Conservation (phyloP, 1,140 invertebrate genomes). For the Olivierus martensii region DNA sequence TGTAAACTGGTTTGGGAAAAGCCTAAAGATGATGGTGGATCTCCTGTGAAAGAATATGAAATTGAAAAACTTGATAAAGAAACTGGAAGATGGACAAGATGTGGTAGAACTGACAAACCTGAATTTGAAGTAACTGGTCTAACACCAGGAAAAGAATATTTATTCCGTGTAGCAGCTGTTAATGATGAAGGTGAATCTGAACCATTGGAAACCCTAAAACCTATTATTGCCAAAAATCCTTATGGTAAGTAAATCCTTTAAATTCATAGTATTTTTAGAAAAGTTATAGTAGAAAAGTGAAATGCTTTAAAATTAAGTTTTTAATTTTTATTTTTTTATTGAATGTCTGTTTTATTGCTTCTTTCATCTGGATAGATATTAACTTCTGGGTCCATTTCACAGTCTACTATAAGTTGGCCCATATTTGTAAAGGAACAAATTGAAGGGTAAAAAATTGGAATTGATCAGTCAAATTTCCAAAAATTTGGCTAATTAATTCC, state of each 20-base stretch:
- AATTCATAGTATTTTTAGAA: no score
- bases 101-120: constrained; percentile 57
- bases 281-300: neutral
- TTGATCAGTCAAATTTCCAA: no score
- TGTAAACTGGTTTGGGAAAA: constrained; percentile 68
- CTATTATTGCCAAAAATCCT: constrained; percentile 78
- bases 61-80: constrained; percentile 92
- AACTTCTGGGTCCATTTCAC: no score
- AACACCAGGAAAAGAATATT: constrained; percentile 85
- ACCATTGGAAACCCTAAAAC: constrained; percentile 71
- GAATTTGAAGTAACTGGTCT: constrained; percentile 85
- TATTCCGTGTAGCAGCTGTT: constrained; percentile 90
- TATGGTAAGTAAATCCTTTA: constrained; percentile 74
- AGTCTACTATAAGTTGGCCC: no score
- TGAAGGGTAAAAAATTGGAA: no score
- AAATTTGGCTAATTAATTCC: no score
- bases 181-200: constrained; percentile 97
- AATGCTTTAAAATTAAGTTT: neutral
- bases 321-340: no score
- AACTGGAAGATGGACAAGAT: constrained; percentile 88
- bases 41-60: constrained; percentile 84
- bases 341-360: no score
- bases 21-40: constrained; percentile 93
- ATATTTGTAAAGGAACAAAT: no score
- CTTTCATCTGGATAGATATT: no score